A percentile compares a stretch with the other conserved stretches of the same genome.
phyloP scores from a whole-genome alignment of 2,113 vertebrate genomes.

The Plecturocebus donacophilus region DNA sequence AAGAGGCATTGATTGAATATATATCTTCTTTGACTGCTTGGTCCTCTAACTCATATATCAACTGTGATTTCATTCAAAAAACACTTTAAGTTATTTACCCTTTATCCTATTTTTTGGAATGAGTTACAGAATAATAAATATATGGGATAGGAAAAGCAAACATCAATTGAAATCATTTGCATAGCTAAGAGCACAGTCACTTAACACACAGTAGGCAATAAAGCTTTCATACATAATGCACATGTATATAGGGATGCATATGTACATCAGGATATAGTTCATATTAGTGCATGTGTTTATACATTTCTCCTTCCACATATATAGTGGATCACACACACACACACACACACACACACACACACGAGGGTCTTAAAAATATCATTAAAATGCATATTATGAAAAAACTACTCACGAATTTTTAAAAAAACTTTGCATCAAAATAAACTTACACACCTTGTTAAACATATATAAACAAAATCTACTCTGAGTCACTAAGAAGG shows the following conservation, averaged over 20 bases:
- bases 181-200: background rate
- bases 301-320: background rate
- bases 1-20: background rate
- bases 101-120: background rate
- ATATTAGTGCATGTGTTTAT: background rate
- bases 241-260: background rate
- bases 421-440: background rate
- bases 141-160: background rate
- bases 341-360: background rate
- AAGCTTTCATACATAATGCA: background rate
- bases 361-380: background rate
- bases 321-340: background rate
- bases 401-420: background rate
- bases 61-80: background rate
- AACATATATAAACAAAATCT: background rate
- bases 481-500: background rate
- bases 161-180: background rate
- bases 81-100: background rate
- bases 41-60: slow-evolving; percentile 20
- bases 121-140: background rate
- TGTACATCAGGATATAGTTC: background rate
- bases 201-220: rapidly evolving
- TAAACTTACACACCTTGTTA: background rate
- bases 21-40: background rate
- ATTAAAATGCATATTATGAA: background rate